These are phyloP conservation scores for Oophaga pumilio DNA, from an alignment of 2,113 vertebrate species.

Conservation along the genomic window DNA sequence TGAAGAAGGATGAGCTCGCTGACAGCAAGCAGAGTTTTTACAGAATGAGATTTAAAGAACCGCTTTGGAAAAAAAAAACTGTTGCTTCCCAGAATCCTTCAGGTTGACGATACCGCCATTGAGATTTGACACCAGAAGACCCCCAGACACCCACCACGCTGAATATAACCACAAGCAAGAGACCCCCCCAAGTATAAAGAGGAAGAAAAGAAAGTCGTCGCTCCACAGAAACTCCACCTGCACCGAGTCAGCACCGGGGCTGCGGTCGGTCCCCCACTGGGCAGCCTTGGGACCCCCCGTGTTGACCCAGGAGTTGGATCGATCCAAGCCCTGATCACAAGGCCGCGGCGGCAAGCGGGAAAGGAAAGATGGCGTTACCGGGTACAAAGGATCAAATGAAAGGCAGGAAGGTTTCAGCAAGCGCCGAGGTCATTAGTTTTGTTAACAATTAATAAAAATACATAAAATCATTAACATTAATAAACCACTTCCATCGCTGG, in stretches of 20 bases:
- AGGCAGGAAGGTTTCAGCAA: constrained; percentile 61
- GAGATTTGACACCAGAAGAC: neutral
- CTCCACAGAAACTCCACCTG: constrained; percentile 88
- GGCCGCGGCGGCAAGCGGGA: constrained; percentile 79
- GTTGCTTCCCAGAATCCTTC: constrained; percentile 15
- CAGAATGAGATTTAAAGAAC: neutral
- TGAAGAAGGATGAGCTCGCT: neutral
- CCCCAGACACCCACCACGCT: neutral
- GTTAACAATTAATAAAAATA: constrained; percentile 56
- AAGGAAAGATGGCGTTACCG: constrained; percentile 84
- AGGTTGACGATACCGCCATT: neutral
- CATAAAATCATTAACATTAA: neutral
- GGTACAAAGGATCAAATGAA: constrained; percentile 71
- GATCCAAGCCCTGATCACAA: constrained; percentile 95
- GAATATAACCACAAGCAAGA: neutral
- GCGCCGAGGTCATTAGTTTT: constrained; percentile 65
- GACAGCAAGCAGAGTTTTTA: neutral
- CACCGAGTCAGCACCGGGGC: constrained; percentile 93
- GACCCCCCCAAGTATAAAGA: neutral
- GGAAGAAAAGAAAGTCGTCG: neutral
- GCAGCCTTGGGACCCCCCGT: constrained; percentile 97
- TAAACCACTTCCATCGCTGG: no score
- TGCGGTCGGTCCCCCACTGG: constrained; percentile 98
- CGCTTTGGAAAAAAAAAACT: neutral
- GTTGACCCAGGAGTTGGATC: constrained; percentile 99